These are phyloP conservation scores for Sylvietta virens DNA, from an alignment of 2,113 vertebrate species.

Conservation along the genomic window DNA sequence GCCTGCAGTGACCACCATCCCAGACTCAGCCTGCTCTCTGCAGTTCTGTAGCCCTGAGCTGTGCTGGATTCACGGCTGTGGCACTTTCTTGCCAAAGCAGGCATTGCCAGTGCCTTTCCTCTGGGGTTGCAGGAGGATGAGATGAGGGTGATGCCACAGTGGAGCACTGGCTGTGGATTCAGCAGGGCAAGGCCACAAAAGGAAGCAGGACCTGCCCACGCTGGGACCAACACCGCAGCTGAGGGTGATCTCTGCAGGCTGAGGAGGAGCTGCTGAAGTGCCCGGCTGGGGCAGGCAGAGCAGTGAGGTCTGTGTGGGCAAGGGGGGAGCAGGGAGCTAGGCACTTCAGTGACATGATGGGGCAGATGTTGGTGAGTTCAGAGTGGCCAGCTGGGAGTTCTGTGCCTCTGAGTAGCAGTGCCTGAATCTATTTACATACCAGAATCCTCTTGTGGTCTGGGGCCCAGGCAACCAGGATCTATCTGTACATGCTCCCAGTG, in stretches of 20 bases:
- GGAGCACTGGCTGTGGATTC: fast-evolving
- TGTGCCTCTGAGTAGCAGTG: background rate
- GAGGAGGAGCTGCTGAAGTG: background rate
- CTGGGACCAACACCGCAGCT: fast-evolving
- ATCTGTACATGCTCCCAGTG: fast-evolving
- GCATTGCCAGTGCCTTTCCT: background rate
- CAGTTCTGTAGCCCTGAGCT: background rate
- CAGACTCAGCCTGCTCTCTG: background rate
- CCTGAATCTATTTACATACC: background rate
- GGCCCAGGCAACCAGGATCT: background rate
- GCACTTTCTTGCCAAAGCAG: background rate
- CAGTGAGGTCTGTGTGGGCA: fast-evolving
- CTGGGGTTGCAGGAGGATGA: background rate
- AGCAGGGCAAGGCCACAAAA: background rate
- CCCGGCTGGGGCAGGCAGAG: background rate
- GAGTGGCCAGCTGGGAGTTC: background rate
- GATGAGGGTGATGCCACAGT: background rate
- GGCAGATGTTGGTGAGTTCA: background rate
- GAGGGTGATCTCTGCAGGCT: fast-evolving
- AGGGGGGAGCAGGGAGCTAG: background rate
- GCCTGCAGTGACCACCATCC: background rate
- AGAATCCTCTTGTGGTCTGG: background rate
- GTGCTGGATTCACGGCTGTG: background rate
- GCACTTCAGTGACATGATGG: fast-evolving
- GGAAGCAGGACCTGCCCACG: fast-evolving